Evolutionary conservation across 1,140 invertebrate species (phyloP), one percentile per base, ranked within the genome.

Genomic region (Tribolium castaneum): DNA sequence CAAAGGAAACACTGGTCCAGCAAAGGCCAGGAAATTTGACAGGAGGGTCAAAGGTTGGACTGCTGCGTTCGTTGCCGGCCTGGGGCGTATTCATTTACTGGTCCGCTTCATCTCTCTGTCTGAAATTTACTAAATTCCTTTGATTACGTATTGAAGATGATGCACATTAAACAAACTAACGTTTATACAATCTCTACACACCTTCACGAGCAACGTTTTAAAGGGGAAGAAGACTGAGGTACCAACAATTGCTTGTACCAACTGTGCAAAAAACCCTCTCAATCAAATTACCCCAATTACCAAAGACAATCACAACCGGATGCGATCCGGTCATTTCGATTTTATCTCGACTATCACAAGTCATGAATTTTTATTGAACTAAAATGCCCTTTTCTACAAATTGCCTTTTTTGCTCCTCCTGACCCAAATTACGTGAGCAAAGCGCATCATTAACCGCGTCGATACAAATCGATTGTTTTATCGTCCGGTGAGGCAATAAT

Each of bases 1-100:
- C 82, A 83, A 83, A 83, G 82, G 82, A 79, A 83, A 83, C 80
- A 76, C 73, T 76, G 77, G 82, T 82, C 80, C 80, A 72, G 80
- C 81, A 82, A 82, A 83, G 82, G 81, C 80, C 82, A 83, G 82
- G 82, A 83, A 83, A 83, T 83, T 83, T 83, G 82, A 83, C 82
- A 82, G 82, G 70, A 79, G 79, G 82, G 82, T 83, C 82, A 83
- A 83, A 82, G 81, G 81, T 82, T 79, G 80, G 80, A 75, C 76
- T 49, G 16, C 62, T 73, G 51, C 51, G 34, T 39, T 52, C 72
- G 75, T 70, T 49, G 72, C 66, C 34, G 76, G 74, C 78, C 80
- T 35, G 30, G 75, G 76, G 80, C 78, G 78, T 78, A 75, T 81
- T 81, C 80, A 79, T 81, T 81, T 81, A 81, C 77, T 81, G 51